phyloP scores from a whole-genome alignment of 2,797 vertebrate genomes.

The Scomberomorus guttatus region DNA sequence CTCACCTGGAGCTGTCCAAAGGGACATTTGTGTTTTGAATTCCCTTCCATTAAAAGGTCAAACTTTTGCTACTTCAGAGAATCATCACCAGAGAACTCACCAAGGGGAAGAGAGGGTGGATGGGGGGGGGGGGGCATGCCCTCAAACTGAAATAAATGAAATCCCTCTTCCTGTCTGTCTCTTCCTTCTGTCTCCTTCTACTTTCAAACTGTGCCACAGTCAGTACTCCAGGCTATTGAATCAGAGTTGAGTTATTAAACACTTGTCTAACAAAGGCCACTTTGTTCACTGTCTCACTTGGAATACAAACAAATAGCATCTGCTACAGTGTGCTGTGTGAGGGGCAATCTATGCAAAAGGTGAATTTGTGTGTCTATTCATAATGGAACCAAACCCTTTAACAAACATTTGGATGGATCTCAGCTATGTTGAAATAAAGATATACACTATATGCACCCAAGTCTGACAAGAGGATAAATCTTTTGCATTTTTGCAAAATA shows the following conservation, averaged over 20 bases:
- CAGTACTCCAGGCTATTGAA: constrained; percentile 9
- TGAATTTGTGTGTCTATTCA: neutral
- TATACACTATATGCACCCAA: no score
- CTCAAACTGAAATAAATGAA: constrained; percentile 36
- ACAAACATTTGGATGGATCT: neutral
- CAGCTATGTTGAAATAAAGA: neutral
- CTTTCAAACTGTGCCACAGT: constrained; percentile 28
- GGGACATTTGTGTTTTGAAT: constrained; percentile 34
- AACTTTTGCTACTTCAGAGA: constrained; percentile 22
- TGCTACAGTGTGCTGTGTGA: no score
- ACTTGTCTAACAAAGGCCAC: neutral
- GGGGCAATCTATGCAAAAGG: no score
- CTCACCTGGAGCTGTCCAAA: constrained; percentile 56
- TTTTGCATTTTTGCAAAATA: neutral
- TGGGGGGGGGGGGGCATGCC: neutral
- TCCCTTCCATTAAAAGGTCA: constrained; percentile 15
- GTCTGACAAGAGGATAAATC: neutral
- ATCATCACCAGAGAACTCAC: constrained; percentile 1
- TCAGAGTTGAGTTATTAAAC: constrained; percentile 8
- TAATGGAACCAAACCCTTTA: neutral
- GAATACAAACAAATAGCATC: constrained; percentile 3
- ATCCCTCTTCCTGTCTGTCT: constrained; percentile 1
- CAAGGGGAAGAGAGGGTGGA: neutral
- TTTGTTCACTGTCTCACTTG: neutral
- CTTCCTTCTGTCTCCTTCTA: neutral